phyloP scores from a whole-genome alignment of 64 coral and sea anemone species.

The Pocillopora damicornis region DNA sequence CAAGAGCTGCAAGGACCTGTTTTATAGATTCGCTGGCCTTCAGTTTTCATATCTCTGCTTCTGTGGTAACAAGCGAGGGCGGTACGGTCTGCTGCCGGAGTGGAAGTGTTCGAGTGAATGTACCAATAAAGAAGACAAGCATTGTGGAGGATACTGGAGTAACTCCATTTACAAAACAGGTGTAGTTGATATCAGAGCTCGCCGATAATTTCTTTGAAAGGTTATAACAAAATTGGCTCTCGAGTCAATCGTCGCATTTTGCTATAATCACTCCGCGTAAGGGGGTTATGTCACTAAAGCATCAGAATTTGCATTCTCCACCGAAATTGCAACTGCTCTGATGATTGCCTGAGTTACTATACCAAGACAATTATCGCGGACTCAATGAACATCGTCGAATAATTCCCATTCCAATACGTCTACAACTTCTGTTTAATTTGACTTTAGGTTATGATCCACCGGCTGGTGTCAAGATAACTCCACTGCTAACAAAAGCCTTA shows the following conservation, averaged over 20 bases:
- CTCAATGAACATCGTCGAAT: no score
- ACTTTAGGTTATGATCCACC: conserved; percentile 26
- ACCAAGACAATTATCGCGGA: no score
- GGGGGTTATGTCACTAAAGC: no score
- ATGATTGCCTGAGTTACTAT: no score
- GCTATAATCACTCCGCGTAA: no score
- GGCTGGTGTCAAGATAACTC: conserved; percentile 20
- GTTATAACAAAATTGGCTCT: no score
- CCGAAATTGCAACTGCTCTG: no score
- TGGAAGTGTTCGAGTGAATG: conserved; percentile 81
- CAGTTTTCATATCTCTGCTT: conserved; percentile 98
- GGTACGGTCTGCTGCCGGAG: conserved; percentile 81
- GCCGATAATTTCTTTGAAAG: no score
- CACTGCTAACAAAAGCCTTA: conserved; percentile 18
- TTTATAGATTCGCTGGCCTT: conserved; percentile 74
- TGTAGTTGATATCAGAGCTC: neutral
- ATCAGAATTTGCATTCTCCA: no score
- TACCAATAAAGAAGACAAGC: conserved; percentile 49
- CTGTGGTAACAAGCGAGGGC: conserved; percentile 81
- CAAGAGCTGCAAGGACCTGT: conserved; percentile 77
- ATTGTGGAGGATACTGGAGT: conserved; percentile 91
- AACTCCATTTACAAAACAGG: conserved; percentile 93
- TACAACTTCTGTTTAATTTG: neutral
- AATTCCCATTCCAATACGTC: no score
- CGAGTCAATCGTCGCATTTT: no score